Base-by-base conservation (phyloP, 2,797 vertebrate species). In the Buceros bicornis region DNA sequence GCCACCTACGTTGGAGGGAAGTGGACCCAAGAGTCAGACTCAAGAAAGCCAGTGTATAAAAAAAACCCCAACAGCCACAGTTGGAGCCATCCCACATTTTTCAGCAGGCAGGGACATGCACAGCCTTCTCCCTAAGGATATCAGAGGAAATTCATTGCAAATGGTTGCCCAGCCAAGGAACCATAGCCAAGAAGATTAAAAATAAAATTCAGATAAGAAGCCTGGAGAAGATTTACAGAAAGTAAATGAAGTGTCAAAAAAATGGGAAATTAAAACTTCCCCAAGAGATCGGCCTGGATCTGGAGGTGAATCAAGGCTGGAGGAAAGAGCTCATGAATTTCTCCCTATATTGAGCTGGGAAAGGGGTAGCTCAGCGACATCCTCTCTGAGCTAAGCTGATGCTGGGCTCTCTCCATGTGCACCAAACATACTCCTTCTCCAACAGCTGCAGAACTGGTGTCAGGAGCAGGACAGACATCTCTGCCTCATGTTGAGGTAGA, bases 41-140 rank as follows among this genome's bases (percentile, higher is more conserved):
- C 35, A 37, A 64, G 47, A 72, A 94, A 92, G 45, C 17, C 51
- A 25, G 33, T 0, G 10, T 48, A 48, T 58, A 58, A 77, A 78
- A 78, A 71, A 64, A 87, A 79, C 80, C 60, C 79, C 2, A 8
- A 61, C 4, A 1, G 78, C 86, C 4, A 0, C 62, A 56, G 48
- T 8, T 94, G 73, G 70, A 96, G 81, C 56, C 77, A 80, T 92
- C 81, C 86, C 78, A 82, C 92, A 94, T 97, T 96, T 92, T 96
- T 70, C 88, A 95, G 89, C 95, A 97, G 90, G 96, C 78, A 96
- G 60, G 35, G 80, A 93, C 90, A 0, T 92, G 95, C 67, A 87
- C 3, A 4, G 73, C 73, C 90, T 93, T 60, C 60, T 96, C 77
- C 94, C 94, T 93, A 47, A 90, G 88, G 94, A 88, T 22, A 95